Evolutionary conservation across 2,888 invertebrate genomes (phyloP).

Genomic region (Rhamnusium bicolor): DNA sequence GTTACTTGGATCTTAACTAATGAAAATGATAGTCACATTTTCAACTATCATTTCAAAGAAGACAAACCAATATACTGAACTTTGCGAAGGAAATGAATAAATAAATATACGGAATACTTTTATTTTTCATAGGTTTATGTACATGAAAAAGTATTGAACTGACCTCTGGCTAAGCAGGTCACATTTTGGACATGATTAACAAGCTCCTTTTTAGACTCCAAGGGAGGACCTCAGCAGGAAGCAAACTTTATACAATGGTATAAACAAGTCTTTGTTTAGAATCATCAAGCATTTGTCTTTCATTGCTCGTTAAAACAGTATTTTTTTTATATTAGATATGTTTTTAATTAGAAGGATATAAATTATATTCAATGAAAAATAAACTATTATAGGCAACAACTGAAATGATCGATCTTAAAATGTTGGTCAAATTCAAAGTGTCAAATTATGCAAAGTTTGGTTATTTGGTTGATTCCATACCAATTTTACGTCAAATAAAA

Average conservation of each 20-base stretch:
- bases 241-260: conserved; percentile 2
- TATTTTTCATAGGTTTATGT: conserved; percentile 38
- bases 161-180: conserved; percentile 45
- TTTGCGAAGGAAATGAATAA: conserved; percentile 1
- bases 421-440: too few relatives aligned
- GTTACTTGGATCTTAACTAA: conserved; percentile 1
- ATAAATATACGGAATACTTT: conserved; percentile 26
- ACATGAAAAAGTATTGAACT: conserved; percentile 35
- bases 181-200: conserved; percentile 54
- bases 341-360: conserved; percentile 16
- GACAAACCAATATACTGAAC: background rate
- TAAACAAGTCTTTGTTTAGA: conserved; percentile 19
- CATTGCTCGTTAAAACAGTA: background rate
- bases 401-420: too few relatives aligned
- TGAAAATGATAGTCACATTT: background rate
- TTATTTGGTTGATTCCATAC: too few relatives aligned
- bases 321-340: conserved; percentile 13
- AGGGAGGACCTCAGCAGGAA: conserved; percentile 51
- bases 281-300: conserved; percentile 18
- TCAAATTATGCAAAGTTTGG: too few relatives aligned
- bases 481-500: too few relatives aligned
- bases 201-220: conserved; percentile 43
- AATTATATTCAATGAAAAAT: too few relatives aligned
- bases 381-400: too few relatives aligned
- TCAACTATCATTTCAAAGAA: conserved; percentile 13